Evolutionary conservation across 1,140 invertebrate species (phyloP).

Genomic region (Galleria mellonella): DNA sequence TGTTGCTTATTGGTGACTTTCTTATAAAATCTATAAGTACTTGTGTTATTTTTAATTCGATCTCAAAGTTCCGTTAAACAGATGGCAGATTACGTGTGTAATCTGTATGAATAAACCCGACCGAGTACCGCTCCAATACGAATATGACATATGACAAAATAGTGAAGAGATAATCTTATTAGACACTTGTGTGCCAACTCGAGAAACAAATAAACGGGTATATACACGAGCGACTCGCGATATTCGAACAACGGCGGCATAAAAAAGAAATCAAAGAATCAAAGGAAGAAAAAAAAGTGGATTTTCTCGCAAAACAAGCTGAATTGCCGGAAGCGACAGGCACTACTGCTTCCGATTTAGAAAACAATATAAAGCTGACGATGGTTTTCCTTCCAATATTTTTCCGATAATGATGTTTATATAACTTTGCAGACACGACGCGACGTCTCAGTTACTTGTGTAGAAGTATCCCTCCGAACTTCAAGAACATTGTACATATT

Average conservation of each 20-base stretch:
- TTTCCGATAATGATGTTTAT: slow-evolving; percentile 43
- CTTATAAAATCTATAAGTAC: too few species aligned
- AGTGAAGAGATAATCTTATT: too few species aligned
- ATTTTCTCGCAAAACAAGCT: slow-evolving; percentile 47
- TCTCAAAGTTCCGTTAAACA: too few species aligned
- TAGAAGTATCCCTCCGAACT: too few species aligned
- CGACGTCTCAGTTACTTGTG: neutral
- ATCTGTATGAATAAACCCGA: slow-evolving; percentile 10
- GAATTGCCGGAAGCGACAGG: slow-evolving; percentile 47
- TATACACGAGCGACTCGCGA: neutral
- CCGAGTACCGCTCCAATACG: too few species aligned
- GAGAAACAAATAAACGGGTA: neutral
- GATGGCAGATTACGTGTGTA: too few species aligned
- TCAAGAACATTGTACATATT: too few species aligned
- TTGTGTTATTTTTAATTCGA: too few species aligned
- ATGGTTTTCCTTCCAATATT: slow-evolving; percentile 37
- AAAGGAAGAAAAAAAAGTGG: slow-evolving; percentile 27
- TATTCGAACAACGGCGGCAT: slow-evolving; percentile 19
- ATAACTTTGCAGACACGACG: slow-evolving; percentile 20
- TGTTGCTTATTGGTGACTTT: too few species aligned
- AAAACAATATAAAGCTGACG: slow-evolving; percentile 50
- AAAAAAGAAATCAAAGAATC: slow-evolving; percentile 38
- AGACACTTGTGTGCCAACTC: too few species aligned
- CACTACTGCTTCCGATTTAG: slow-evolving; percentile 51
- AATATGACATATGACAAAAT: too few species aligned